Conservation (phyloP, 2,797 vertebrate genomes). For the Artibeus lituratus region DNA sequence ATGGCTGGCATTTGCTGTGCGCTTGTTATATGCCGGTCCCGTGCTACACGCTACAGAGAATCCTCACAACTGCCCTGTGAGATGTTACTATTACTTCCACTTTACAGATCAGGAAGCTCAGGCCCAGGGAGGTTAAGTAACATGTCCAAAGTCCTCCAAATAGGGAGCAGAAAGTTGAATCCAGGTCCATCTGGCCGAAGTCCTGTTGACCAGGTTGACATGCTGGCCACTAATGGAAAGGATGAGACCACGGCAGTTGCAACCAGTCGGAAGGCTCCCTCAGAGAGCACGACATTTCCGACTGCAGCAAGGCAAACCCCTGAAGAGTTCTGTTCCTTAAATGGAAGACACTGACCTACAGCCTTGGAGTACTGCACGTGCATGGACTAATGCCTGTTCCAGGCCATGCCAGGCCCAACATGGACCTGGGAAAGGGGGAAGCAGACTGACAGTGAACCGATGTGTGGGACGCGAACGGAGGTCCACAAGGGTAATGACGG, state of each 20-base stretch:
- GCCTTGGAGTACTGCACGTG: not conserved
- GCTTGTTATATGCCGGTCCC: not conserved
- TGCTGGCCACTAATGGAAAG: not conserved
- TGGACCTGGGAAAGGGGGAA: not conserved
- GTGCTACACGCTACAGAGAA: not conserved
- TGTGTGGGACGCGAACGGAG: not conserved
- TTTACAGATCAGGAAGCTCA: not conserved
- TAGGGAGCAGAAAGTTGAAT: not conserved
- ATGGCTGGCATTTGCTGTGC: fast-evolving
- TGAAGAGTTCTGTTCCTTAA: not conserved
- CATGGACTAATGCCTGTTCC: not conserved
- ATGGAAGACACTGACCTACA: not conserved
- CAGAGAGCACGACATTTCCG: not conserved
- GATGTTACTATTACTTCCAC: not conserved
- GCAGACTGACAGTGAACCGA: not conserved
- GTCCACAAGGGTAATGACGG: not conserved
- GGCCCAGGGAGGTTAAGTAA: not conserved
- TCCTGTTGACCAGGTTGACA: not conserved
- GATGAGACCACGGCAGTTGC: not conserved
- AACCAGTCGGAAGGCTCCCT: not conserved
- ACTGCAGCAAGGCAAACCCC: not conserved
- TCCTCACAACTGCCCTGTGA: not conserved
- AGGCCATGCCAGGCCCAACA: not conserved
- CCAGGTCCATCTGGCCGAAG: not conserved
- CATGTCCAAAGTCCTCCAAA: not conserved